Evolutionary conservation across 2,113 vertebrate species (phyloP).

Genomic region (Neodontobutis hainanensis): DNA sequence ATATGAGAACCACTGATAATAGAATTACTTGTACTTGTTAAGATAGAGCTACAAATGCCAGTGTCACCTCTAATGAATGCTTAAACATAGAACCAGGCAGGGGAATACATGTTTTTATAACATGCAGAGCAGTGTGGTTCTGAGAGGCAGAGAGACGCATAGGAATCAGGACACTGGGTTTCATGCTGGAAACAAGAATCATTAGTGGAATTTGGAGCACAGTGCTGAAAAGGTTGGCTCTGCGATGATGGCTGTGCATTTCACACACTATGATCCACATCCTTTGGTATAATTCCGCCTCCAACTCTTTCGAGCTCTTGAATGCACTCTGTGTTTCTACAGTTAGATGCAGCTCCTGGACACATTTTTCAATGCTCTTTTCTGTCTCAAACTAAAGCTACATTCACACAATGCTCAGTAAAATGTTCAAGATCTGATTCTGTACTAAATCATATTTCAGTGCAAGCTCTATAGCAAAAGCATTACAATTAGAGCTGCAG

Average conservation of each 20-base stretch:
- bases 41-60: too few species aligned
- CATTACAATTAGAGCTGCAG: too few species aligned
- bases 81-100: neutral
- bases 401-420: neutral
- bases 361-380: neutral
- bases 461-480: too few species aligned
- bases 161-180: slow-evolving; percentile 33
- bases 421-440: neutral
- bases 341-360: neutral
- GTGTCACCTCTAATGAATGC: neutral
- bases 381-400: neutral
- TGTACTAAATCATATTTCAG: too few species aligned
- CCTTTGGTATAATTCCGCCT: slow-evolving; percentile 18
- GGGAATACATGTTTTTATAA: neutral
- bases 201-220: slow-evolving; percentile 71
- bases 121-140: neutral
- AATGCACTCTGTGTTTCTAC: neutral
- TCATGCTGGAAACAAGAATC: slow-evolving; percentile 43
- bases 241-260: slow-evolving; percentile 43
- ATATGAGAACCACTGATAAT: too few species aligned
- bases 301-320: neutral
- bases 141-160: slow-evolving; percentile 16
- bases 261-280: slow-evolving; percentile 10
- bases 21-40: too few species aligned
- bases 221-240: slow-evolving; percentile 44